A percentile compares a stretch with the other conserved stretches of the same genome.
Conservation (phyloP, 2,797 vertebrate genomes). For the Hypotaenidia okinawae region DNA sequence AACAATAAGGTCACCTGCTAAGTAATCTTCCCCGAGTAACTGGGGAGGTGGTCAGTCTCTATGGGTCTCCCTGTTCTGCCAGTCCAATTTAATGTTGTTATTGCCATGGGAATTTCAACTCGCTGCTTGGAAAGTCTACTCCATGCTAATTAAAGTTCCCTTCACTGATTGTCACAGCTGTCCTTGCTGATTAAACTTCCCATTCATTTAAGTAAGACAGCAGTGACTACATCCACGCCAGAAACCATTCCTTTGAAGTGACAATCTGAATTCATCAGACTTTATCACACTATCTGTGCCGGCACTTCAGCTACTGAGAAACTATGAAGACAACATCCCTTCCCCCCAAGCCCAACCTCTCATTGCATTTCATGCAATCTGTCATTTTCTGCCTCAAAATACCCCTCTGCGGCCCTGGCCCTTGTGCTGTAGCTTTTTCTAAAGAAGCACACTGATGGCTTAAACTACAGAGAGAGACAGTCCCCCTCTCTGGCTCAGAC, state of each 20-base stretch:
- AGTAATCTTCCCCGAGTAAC: constrained; percentile 16
- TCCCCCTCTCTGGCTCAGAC: not conserved
- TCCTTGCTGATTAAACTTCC: constrained; percentile 60
- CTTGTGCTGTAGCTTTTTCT: not conserved
- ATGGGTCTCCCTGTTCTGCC: not conserved
- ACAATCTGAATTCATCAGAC: constrained; percentile 52
- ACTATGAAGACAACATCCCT: not conserved
- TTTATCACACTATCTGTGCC: not conserved
- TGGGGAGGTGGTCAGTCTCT: constrained; percentile 30
- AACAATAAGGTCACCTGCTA: constrained; percentile 34
- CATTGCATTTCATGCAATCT: constrained; percentile 11
- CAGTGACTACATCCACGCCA: constrained; percentile 9
- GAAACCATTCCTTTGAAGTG: constrained; percentile 65
- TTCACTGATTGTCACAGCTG: constrained; percentile 64
- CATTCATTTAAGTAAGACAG: constrained; percentile 44
- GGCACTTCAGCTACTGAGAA: not conserved
- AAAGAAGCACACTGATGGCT: not conserved
- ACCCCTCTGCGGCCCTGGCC: not conserved
- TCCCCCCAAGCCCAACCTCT: not conserved
- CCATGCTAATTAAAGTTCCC: constrained; percentile 68
- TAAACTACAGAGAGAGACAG: not conserved
- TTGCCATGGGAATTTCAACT: constrained; percentile 63
- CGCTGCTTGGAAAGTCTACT: not conserved
- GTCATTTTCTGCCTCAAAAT: constrained; percentile 15
- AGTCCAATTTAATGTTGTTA: constrained; percentile 43